Base-by-base conservation (phyloP, 2,797 vertebrate species). In the Enteromius argenteus region DNA sequence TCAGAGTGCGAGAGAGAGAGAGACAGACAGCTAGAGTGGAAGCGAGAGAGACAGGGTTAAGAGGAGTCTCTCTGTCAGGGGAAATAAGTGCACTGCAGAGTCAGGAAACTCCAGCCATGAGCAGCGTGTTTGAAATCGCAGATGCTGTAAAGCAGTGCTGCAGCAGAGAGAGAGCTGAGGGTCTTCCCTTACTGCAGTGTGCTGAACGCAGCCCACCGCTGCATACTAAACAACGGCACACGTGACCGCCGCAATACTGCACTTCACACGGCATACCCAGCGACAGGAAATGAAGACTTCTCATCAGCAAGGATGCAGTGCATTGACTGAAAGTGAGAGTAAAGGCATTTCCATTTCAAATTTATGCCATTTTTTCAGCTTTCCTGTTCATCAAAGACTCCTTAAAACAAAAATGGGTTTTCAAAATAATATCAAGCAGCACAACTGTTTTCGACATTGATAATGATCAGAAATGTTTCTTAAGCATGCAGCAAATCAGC, bases 31-130 rank as follows among this genome's bases (percentile, higher is more conserved):
- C 9, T 42, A 11, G 39, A 75, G 23, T 32, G 23, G 56, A 27
- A 23, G 58, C 23, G 2, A 66, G 80, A 62, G 78, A 66, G 49
- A 79, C 6, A 23, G 73, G 78, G 80, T 83, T 71, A 77, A 79
- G 76, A 56, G 60, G 23, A 84, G 75, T 83, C 21, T 75, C 71
- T 82, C 71, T 46, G 56, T 81, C 79, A 46, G 80, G 56, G 85
- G 85, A 85, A 84, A 88, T 82, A 89, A 89, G 84, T 74, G 82
- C 80, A 51, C 79, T 87, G 88, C 81, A 84, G 88, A 85, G 88
- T 89, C 84, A 87, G 88, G 88, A 83, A 86, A 85, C 77, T 84
- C 84, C 81, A 60, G 75, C 75, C 64, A 77, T 79, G 79, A 84
- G 85, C 84, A 80, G 85, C 13, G 3, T 64, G 76, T 79, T 62